Evolutionary conservation across 2,797 vertebrate genomes (phyloP), one percentile per base, ranked within the genome.

Genomic region (Mallotus villosus): DNA sequence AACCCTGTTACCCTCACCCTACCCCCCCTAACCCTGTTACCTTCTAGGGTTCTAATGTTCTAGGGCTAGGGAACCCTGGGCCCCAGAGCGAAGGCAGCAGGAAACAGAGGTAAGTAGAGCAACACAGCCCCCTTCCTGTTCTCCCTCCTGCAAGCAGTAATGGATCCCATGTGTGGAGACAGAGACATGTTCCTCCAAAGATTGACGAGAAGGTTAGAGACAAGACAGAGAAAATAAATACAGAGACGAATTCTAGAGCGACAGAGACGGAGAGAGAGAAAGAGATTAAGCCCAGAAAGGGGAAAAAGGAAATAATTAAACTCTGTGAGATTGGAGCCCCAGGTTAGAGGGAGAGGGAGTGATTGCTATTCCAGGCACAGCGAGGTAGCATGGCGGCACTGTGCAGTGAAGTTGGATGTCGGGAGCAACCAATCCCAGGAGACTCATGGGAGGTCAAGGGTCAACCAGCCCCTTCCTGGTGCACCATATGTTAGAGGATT

Each of bases 401-500:
- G 84, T 79, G 88, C 86, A 81, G 85, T 89, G 88, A 92, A 92
- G 87, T 90, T 86, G 88, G 88, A 92, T 92, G 87, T 90, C 87
- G 88, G 74, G 82, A 90, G 87, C 89, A 88, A 88, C 85, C 78
- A 81, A 85, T 84, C 92, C 93, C 86, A 69, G 84, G 92, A 90
- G 93, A 89, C 91, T 92, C 90, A 77, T 88, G 84, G 85, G 84
- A 90, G 91, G 91, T 78, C 92, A 93, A 68, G 91, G 93, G 93
- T 94, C 93, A 94, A 93, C 89, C 92, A 91, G 86, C 92, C 86
- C 91, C 93, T 94, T 94, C 93, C 93, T 94, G 92, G 92, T 81
- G 90, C 88, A 90, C 92, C 93, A 94, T 92, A 94, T 94, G 93
- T 93, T 94, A 93, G 92, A 94, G 91, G 92, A 93, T 94, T 94